A percentile compares a stretch with the other conserved stretches of the same genome.
phyloP scores from a whole-genome alignment of 2,113 vertebrate species.

The Ammodytes marinus region DNA sequence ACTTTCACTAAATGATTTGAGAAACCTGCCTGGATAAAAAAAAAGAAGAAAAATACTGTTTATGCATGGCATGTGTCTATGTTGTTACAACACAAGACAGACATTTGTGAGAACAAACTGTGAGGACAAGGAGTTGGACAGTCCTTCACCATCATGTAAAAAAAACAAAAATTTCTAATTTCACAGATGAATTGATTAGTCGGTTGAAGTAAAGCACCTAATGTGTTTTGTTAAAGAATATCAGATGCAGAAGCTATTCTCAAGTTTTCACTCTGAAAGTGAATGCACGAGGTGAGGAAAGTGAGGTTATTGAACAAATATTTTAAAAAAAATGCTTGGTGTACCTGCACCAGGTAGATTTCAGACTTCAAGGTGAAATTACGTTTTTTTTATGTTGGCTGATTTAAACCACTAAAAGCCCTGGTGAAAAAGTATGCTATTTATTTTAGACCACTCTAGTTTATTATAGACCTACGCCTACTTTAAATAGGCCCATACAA shows the following conservation, averaged over 20 bases:
- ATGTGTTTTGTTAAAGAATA: not conserved
- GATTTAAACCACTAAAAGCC: no score
- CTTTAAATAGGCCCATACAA: no score
- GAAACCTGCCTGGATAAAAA: not conserved
- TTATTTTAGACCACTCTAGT: no score
- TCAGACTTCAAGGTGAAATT: not conserved
- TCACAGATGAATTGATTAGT: not conserved
- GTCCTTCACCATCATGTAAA: not conserved
- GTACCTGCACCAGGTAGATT: not conserved
- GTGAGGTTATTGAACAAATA: not conserved
- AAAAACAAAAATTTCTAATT: not conserved
- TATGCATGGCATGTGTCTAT: not conserved
- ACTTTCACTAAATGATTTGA: not conserved
- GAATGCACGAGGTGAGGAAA: not conserved
- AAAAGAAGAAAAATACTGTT: not conserved
- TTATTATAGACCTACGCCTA: no score
- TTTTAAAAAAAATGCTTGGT: not conserved
- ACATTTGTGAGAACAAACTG: not conserved
- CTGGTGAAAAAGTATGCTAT: no score
- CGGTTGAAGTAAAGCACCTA: not conserved
- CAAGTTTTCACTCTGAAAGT: no score
- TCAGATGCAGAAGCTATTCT: not conserved
- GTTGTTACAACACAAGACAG: not conserved
- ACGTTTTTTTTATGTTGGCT: not conserved
- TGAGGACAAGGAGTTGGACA: not conserved